Evolutionary conservation across 2,113 vertebrate species (phyloP).

Genomic region (Phaetusa simplex): DNA sequence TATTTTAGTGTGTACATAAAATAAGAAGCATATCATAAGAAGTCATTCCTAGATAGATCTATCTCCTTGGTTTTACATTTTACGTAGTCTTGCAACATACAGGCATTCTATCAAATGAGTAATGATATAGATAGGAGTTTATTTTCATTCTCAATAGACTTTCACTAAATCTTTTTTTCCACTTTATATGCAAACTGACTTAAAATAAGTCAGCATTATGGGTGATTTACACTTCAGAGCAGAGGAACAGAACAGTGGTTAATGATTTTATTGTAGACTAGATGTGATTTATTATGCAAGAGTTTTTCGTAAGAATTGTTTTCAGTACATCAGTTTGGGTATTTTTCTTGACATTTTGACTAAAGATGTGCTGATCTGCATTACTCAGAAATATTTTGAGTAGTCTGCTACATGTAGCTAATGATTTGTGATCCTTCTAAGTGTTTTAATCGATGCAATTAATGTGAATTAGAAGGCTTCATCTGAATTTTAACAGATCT

Average conservation of each 20-base stretch:
- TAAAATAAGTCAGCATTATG: slow-evolving; percentile 24
- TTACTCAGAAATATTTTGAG: slow-evolving; percentile 40
- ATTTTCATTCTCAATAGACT: slow-evolving; percentile 25
- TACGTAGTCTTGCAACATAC: background rate
- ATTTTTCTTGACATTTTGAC: slow-evolving; percentile 35
- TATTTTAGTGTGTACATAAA: slow-evolving; percentile 48
- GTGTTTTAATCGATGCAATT: slow-evolving; percentile 51
- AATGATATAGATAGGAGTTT: background rate
- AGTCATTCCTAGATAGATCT: background rate
- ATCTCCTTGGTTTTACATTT: background rate
- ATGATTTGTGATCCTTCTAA: slow-evolving; percentile 53
- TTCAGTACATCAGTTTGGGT: slow-evolving; percentile 5
- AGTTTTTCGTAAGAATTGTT: slow-evolving; percentile 21
- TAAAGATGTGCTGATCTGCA: slow-evolving; percentile 34
- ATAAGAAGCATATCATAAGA: slow-evolving; percentile 9
- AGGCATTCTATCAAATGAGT: background rate
- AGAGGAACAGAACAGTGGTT: background rate
- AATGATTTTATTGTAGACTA: slow-evolving; percentile 33
- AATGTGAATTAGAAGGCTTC: slow-evolving; percentile 24
- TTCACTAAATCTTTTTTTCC: background rate
- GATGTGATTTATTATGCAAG: slow-evolving; percentile 11
- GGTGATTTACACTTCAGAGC: slow-evolving; percentile 43
- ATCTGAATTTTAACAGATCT: slow-evolving; percentile 12
- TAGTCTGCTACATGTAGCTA: slow-evolving; percentile 32
- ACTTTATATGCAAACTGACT: slow-evolving; percentile 1